Evolutionary conservation across 2,113 vertebrate species (phyloP), one percentile per base, ranked within the genome.

Genomic region (Myrmecobius fasciatus): DNA sequence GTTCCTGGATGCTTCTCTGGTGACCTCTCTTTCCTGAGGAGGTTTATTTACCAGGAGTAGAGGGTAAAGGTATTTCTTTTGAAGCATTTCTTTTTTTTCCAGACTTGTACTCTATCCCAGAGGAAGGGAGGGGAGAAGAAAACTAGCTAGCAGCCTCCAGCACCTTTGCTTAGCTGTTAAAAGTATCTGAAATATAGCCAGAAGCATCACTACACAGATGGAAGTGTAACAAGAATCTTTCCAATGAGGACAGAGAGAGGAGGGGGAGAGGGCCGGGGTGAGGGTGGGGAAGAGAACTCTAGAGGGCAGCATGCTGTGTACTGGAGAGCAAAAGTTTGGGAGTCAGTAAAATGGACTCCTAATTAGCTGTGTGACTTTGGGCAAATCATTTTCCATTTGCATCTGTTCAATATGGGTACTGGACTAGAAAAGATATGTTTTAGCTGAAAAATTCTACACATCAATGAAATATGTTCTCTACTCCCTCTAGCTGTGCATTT

Each of bases 171-270:
- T 83, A 83, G 1, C 67, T 83, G 67, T 43, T 83, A 83, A 83
- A 67, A 83, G n/a, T 83, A 83, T 83, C n/a, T 83, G 67, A 83
- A 83, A 83, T n/a, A 83, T n/a, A 83, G 36, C n/a, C 67, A 83
- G 67, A 83, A 83, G 36, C 17, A 20, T 75, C 12, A 4, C 14
- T 67, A n/a, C 60, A 75, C 36, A 75, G 36, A 83, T 83, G 36
- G n/a, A 20, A 83, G n/a, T n/a, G 5, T 83, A 83, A 20, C 12
- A 67, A 43, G 5, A 20, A 2, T 20, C 36, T 83, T 43, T 83
- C 67, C 67, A 83, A 83, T 43, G 67, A 83, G n/a, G 67, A 83
- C 36, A 43, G 17, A 43, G 17, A n/a, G n/a, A n/a, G 67, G 20
- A 83, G 36, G 20, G 36, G 22, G 67, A 83, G 67, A 54, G 25